Conservation (phyloP, 2,113 vertebrate genomes). For the Misgurnus mizolepis region DNA sequence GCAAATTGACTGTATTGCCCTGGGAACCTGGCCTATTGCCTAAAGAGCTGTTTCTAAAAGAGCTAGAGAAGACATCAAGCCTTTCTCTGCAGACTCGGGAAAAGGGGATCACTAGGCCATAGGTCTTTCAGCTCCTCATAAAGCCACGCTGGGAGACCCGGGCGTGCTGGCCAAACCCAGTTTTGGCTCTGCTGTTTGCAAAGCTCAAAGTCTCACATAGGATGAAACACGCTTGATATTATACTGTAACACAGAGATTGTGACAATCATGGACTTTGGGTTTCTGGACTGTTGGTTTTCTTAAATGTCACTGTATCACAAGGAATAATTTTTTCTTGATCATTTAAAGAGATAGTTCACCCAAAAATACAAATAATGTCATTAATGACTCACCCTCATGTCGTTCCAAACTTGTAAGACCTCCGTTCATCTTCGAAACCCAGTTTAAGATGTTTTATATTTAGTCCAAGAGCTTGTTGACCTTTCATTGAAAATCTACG, state of each 20-base stretch:
- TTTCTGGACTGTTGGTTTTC: not conserved
- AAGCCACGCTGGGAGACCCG: conserved; percentile 30
- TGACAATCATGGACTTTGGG: not conserved
- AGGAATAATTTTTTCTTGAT: not conserved
- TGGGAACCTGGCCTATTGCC: conserved; percentile 57
- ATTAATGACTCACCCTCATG: too few species aligned
- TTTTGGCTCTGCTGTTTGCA: conserved; percentile 17
- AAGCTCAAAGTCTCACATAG: conserved; percentile 9
- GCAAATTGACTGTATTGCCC: conserved; percentile 52
- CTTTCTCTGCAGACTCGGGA: conserved; percentile 15
- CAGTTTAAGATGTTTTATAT: too few species aligned
- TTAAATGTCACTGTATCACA: not conserved
- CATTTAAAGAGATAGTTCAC: not conserved
- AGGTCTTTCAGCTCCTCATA: conserved; percentile 37
- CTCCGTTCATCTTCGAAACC: too few species aligned
- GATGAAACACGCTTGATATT: conserved; percentile 12
- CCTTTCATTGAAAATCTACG: too few species aligned
- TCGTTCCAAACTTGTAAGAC: not conserved
- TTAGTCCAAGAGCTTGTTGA: too few species aligned
- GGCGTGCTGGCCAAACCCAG: conserved; percentile 14
- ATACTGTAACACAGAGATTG: not conserved
- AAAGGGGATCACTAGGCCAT: conserved; percentile 33
- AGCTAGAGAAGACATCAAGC: conserved; percentile 34
- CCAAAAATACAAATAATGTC: not conserved
- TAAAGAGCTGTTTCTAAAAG: conserved; percentile 40